These are phyloP conservation scores for Drosophila baimaii DNA, from an alignment of 1,140 invertebrate genomes.

Conservation along the genomic window DNA sequence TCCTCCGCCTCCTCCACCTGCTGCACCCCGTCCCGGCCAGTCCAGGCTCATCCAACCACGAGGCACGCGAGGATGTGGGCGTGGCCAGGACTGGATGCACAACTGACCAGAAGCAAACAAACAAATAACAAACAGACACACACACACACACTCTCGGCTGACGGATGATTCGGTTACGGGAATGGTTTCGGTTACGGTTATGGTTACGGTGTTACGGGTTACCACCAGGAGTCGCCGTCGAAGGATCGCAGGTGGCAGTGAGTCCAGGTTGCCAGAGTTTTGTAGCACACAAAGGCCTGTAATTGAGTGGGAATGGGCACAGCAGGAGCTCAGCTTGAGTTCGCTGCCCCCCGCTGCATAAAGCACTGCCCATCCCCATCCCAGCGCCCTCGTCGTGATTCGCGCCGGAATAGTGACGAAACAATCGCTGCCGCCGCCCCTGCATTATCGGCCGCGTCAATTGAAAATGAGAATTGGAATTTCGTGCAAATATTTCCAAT, in stretches of 20 bases:
- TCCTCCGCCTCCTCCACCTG: conserved; percentile 36
- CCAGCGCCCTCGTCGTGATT: no score
- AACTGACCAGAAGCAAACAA: conserved; percentile 51
- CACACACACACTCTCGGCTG: conserved; percentile 42
- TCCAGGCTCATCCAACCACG: not conserved
- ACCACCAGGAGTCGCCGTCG: conserved; percentile 31
- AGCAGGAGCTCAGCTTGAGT: conserved; percentile 42
- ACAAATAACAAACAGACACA: conserved; percentile 43
- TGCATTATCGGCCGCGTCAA: conserved; percentile 54
- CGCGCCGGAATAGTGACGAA: conserved; percentile 44
- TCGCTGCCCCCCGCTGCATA: conserved; percentile 21
- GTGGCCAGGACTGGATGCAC: conserved; percentile 25
- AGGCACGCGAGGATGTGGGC: not conserved
- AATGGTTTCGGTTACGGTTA: conserved; percentile 67
- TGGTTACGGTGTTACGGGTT: conserved; percentile 10
- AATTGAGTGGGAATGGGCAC: conserved; percentile 64
- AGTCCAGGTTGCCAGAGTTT: conserved; percentile 22
- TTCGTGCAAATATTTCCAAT: conserved; percentile 76
- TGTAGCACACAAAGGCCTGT: conserved; percentile 66
- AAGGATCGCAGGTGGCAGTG: not conserved
- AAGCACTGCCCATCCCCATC: not conserved
- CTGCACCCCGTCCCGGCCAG: no score
- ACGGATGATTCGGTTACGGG: conserved; percentile 71
- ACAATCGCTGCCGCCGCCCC: conserved; percentile 39
- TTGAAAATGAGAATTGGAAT: conserved; percentile 77